Conservation (phyloP, 2,797 vertebrate species). For the Lophotriccus pileatus region DNA sequence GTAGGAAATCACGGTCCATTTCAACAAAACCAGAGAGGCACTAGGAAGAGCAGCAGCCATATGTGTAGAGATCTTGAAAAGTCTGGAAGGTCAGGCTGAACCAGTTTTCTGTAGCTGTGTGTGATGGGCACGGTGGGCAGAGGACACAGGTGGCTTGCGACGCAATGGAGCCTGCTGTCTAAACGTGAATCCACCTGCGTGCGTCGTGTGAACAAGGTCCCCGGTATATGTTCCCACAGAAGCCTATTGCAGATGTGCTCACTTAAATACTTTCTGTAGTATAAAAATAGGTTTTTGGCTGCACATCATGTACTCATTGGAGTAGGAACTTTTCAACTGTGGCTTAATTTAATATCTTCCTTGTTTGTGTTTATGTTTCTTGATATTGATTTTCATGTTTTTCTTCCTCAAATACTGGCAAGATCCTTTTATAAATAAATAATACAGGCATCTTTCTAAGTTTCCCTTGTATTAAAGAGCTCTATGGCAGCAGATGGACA, state of each 20-base stretch:
- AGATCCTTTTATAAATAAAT: not conserved
- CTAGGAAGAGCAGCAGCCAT: not conserved
- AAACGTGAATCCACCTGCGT: not conserved
- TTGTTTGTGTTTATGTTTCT: conserved; percentile 55
- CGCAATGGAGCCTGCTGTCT: not conserved
- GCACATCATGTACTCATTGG: conserved; percentile 41
- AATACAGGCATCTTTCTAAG: not conserved
- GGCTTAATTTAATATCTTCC: conserved; percentile 48
- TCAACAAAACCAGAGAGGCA: not conserved
- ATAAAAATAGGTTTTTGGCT: conserved; percentile 63
- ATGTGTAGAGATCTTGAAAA: not conserved
- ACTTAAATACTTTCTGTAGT: conserved; percentile 36
- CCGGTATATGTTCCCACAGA: not conserved
- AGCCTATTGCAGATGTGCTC: conserved; percentile 40
- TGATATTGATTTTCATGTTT: conserved; percentile 49
- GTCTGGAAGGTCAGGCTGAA: not conserved
- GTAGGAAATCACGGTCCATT: not conserved
- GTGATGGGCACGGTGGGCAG: not conserved
- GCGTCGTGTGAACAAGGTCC: not conserved
- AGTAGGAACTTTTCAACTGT: conserved; percentile 34
- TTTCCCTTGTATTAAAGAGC: not conserved
- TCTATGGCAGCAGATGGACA: not conserved
- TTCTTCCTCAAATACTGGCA: not conserved
- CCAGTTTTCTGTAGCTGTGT: not conserved
- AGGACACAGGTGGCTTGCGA: not conserved